phyloP scores from a whole-genome alignment of 2,888 invertebrate genomes.

The Drosophila maculinotata region DNA sequence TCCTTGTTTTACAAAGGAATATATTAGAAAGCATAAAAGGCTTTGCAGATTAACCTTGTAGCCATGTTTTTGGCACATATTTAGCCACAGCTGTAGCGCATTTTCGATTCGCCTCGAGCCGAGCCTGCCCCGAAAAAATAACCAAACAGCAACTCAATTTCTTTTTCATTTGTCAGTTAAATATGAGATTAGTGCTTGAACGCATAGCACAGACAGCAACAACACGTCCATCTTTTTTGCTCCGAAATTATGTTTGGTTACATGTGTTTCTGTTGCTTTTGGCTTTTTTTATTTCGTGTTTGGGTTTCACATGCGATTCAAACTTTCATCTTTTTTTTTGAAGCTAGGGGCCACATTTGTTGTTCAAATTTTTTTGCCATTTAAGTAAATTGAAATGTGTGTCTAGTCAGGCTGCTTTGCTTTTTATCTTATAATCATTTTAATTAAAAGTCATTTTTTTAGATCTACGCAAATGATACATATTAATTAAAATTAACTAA shows the following conservation, averaged over 20 bases:
- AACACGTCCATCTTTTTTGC: conserved; percentile 16
- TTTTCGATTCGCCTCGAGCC: background rate
- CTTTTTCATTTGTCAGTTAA: conserved; percentile 43
- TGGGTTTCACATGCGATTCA: conserved; percentile 28
- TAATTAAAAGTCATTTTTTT: conserved; percentile 57
- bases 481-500: conserved; percentile 67
- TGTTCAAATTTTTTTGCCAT: conserved; percentile 49
- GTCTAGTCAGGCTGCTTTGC: conserved; percentile 25
- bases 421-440: conserved; percentile 64
- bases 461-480: conserved; percentile 22
- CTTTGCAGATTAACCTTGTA: no score
- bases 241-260: conserved; percentile 49
- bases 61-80: no score
- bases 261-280: conserved; percentile 32
- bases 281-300: conserved; percentile 15
- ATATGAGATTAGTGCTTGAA: conserved; percentile 56
- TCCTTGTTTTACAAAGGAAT: no score
- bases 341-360: conserved; percentile 40
- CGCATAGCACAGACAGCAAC: conserved; percentile 8
- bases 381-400: conserved; percentile 61
- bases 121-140: background rate
- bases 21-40: no score
- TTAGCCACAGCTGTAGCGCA: conserved; percentile 11
- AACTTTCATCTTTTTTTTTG: conserved; percentile 32
- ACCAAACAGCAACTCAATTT: conserved; percentile 26